Evolutionary conservation across 2,113 vertebrate genomes (phyloP).

Genomic region (Pluvialis apricaria): DNA sequence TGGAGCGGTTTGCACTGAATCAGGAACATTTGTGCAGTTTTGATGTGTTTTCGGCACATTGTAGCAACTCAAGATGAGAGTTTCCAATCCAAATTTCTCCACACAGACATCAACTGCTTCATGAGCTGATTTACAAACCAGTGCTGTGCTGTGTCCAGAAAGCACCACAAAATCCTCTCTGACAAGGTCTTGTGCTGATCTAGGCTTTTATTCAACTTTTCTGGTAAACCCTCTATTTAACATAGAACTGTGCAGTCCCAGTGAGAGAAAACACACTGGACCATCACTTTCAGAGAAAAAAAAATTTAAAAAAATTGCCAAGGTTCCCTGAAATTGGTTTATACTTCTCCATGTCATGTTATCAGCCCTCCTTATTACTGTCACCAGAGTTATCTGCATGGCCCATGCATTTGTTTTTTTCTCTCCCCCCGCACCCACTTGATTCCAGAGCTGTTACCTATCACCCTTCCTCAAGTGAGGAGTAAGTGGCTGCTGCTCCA

Average conservation of each 20-base stretch:
- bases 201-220: not conserved
- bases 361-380: constrained; percentile 34
- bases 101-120: not conserved
- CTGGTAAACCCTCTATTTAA: not conserved
- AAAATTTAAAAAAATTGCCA: not conserved
- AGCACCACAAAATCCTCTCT: not conserved
- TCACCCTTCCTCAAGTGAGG: constrained; percentile 1
- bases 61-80: not conserved
- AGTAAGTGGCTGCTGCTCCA: not conserved
- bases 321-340: not conserved
- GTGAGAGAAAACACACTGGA: not conserved
- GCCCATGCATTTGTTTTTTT: constrained; percentile 45
- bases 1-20: not conserved
- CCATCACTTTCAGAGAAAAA: not conserved
- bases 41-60: not conserved
- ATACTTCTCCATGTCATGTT: constrained; percentile 28
- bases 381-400: constrained; percentile 48
- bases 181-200: not conserved
- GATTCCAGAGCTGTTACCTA: constrained; percentile 22
- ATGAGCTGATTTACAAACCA: not conserved
- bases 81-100: not conserved
- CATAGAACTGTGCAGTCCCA: not conserved
- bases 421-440: constrained; percentile 19
- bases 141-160: not conserved
- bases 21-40: not conserved